Conservation (phyloP, 1,140 invertebrate genomes). For the Dreissena polymorpha region DNA sequence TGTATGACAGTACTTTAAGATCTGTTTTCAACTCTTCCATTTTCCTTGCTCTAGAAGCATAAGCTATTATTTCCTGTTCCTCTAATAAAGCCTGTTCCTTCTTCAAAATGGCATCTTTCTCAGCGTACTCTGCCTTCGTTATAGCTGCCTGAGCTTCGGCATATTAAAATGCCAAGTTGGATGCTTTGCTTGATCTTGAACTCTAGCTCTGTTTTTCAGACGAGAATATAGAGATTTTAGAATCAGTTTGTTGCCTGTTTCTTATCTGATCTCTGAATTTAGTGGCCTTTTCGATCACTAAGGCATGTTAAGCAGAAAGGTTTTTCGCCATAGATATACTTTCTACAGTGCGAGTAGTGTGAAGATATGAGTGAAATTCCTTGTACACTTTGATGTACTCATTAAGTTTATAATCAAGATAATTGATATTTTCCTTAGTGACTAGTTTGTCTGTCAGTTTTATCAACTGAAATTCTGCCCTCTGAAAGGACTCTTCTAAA, state of each 20-base stretch:
- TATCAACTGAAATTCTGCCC: no score
- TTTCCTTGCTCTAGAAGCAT: neutral
- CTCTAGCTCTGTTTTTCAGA: neutral
- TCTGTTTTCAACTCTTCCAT: neutral
- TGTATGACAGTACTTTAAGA: neutral
- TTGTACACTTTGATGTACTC: no score
- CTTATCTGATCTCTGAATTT: neutral
- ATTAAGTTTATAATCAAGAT: no score
- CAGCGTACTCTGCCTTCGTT: neutral
- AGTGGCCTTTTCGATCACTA: neutral
- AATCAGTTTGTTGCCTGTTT: neutral
- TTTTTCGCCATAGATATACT: neutral
- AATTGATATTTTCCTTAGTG: no score
- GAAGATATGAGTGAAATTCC: no score
- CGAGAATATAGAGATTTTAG: neutral
- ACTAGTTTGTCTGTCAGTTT: no score
- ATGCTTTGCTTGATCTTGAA: neutral
- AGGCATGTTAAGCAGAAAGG: neutral
- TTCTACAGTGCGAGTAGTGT: neutral
- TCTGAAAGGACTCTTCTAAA: no score
- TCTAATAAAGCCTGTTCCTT: neutral
- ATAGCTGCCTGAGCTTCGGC: no score
- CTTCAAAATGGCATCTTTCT: constrained; percentile 8
- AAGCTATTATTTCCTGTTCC: neutral
- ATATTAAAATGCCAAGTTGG: neutral